Conservation (phyloP, 2,888 invertebrate genomes). For the Coenonympha glycerion region DNA sequence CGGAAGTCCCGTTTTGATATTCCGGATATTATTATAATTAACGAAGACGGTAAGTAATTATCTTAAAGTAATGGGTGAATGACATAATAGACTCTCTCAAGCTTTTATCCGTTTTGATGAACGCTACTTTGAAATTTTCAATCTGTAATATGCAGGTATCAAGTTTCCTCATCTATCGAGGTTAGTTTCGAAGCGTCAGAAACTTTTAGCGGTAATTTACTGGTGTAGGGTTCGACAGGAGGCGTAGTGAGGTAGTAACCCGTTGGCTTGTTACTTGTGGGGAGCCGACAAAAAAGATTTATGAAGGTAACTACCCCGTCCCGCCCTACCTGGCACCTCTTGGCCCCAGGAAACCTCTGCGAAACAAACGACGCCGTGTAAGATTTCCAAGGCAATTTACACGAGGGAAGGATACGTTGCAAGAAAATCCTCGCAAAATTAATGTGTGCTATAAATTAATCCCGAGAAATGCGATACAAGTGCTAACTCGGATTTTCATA, state of each 20-base stretch:
- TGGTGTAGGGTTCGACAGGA: constrained; percentile 38
- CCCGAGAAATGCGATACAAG: background rate
- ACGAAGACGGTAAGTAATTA: background rate
- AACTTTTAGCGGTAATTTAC: constrained; percentile 64
- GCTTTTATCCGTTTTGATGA: background rate
- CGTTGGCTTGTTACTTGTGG: constrained; percentile 67
- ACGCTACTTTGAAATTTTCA: background rate
- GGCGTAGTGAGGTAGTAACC: constrained; percentile 32
- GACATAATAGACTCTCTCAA: background rate
- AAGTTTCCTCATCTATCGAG: background rate
- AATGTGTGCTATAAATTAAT: constrained; percentile 25
- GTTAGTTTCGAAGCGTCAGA: constrained; percentile 25
- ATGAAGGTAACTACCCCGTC: constrained; percentile 62
- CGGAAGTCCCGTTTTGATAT: background rate
- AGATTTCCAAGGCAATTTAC: constrained; percentile 72
- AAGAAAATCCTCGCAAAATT: constrained; percentile 25
- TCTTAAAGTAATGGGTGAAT: background rate
- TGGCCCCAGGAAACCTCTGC: constrained; percentile 63
- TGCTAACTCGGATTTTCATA: background rate
- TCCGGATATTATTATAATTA: too few species aligned
- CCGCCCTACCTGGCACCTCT: constrained; percentile 60
- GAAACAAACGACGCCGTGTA: constrained; percentile 71
- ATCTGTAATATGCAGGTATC: background rate
- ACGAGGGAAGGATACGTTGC: constrained; percentile 45
- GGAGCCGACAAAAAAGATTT: constrained; percentile 69